Evolutionary conservation across 2,113 vertebrate species (phyloP), one percentile per base, ranked within the genome.

Genomic region (Ceyx melanurus): DNA sequence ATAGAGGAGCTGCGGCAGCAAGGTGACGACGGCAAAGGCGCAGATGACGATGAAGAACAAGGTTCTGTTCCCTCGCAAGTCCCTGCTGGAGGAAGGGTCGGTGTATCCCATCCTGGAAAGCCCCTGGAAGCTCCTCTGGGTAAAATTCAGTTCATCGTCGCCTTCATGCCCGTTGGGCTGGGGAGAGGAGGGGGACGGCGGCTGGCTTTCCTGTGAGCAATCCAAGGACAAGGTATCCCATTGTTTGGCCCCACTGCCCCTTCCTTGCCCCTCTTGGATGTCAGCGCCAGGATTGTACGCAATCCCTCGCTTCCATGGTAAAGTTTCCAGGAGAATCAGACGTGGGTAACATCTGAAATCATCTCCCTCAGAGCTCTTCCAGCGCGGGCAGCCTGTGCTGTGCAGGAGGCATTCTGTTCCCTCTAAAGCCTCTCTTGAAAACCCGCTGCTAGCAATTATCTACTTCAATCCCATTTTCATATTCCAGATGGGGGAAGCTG

Each of bases 41-140:
- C 99, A 99, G 97, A 99, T 99, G 96, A 99, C 99, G 82, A 99
- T 99, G 95, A 99, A 99, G 90, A 99, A 99, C 97, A 99, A 98
- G 94, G 98, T 99, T 96, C 99, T 98, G 96, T 98, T 99, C 89
- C 99, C 99, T 95, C 99, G 97, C 95, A 99, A 93, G 92, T 99
- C 99, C 96, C 99, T 98, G 96, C 97, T 97, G 50, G 96, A 98
- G 1, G 99, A 98, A 94, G 99, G 99, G 97, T 99, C 99, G 53
- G 98, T 90, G 98, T 99, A 99, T 71, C 98, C 98, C 98, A 99
- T 99, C 81, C 97, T 95, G 73, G 92, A 89, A 87, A 94, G 93
- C 93, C 86, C 89, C 88, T 10, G 80, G 80, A 31, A 81, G 71
- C 87, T 72, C 60, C 7, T 15, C 84, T 8, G 51, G 92, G 95